Percentiles rank a stretch among this genome's conserved stretches.
Evolutionary conservation across 2,113 vertebrate genomes (phyloP).

Genomic region (Actinemys pallida): DNA sequence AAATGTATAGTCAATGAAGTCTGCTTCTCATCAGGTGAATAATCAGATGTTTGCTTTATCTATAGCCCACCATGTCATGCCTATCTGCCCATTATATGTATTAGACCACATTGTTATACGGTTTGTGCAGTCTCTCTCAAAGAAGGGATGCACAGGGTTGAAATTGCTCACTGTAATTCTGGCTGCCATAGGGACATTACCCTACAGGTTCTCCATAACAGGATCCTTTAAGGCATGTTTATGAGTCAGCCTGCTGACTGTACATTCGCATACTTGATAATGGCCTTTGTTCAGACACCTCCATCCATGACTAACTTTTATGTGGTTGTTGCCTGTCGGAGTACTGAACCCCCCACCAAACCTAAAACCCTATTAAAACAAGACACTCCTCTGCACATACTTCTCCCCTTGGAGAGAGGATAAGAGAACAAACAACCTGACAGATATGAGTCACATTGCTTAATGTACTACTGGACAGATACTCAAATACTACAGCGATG

Average conservation of each 20-base stretch:
- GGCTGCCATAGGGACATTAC: neutral
- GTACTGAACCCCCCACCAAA: neutral
- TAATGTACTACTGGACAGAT: neutral
- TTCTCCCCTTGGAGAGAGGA: neutral
- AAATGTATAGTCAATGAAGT: neutral
- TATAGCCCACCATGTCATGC: neutral
- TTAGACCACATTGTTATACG: neutral
- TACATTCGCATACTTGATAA: neutral
- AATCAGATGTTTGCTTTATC: neutral
- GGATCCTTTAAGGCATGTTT: neutral
- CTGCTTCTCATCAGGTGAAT: neutral
- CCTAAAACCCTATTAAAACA: neutral
- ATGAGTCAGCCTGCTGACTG: neutral
- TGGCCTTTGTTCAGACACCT: neutral
- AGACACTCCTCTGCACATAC: neutral
- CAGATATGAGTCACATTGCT: neutral
- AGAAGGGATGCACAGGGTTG: neutral
- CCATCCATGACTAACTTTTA: neutral
- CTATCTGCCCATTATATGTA: neutral
- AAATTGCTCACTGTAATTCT: neutral
- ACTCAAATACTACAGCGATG: neutral
- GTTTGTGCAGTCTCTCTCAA: neutral
- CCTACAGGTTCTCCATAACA: neutral
- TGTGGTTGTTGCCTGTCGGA: neutral
- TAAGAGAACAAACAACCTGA: neutral